Evolutionary conservation across 2,797 vertebrate species (phyloP), one percentile per base, ranked within the genome.

Genomic region (Spondyliosoma cantharus): DNA sequence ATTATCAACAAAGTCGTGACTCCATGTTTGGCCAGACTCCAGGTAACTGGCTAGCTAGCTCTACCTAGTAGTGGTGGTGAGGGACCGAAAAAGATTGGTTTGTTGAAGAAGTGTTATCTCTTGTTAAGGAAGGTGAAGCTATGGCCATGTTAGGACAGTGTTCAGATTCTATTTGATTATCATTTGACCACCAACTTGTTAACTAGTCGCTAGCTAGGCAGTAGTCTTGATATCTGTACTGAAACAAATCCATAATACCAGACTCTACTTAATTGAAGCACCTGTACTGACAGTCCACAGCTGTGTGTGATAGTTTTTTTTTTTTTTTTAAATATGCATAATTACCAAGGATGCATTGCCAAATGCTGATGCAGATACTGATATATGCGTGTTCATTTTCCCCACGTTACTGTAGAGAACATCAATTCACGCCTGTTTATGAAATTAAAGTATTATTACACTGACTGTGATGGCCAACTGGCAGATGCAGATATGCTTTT

Each of bases 261-360:
- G 12, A 17, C 22, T 56, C 20, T 22, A 3, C 7, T 46, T 15
- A 3, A 42, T 20, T 22, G 56, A 20, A 2, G 46, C 67, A 37
- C 11, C 37, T 11, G 8, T 37, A 11, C 8, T 1, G 14, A 48
- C 15, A 61, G 11, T 52, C 14, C 14, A 11, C 37, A 54, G 20
- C 14, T 65, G 43, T 20, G 15, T 24, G 20, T 7, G 59, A 50
- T 42, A 19, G 50, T 65, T 32, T 4, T 15, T 27, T 16, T 58
- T 62, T n/a, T 48, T 62, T 73, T 52, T 20, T 14, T 37, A 37
- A 57, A 25, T 66, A 37, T 62, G 43, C 37, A 20, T 52, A 7
- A 45, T 45, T 13, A 45, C 37, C 11, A 37, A 9, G 37, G 37
- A 37, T 37, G 37, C 37, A 37, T 37, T 7, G 32, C 32, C 1